Percentiles rank a stretch among this genome's conserved stretches.
Evolutionary conservation across 2,113 vertebrate genomes (phyloP).

Genomic region (Bufo bufo): DNA sequence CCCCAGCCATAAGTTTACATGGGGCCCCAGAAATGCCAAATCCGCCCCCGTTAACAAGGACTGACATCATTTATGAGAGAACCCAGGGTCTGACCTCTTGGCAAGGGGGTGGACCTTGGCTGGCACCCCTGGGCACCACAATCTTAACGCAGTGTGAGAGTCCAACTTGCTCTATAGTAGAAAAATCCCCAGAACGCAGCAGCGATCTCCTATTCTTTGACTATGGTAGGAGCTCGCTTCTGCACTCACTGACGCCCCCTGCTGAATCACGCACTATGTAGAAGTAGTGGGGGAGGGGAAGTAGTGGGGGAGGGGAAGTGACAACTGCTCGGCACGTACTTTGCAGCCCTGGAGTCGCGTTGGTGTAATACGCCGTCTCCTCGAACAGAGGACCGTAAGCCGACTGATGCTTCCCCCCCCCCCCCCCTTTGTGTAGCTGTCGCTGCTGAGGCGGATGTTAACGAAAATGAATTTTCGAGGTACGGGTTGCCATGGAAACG

Average conservation of each 20-base stretch:
- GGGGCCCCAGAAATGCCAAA: too few species aligned
- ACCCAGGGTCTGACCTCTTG: too few species aligned
- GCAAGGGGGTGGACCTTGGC: too few species aligned
- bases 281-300: not conserved
- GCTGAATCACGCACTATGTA: not conserved
- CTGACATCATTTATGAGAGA: too few species aligned
- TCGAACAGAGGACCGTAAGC: not conserved
- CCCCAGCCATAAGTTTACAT: too few species aligned
- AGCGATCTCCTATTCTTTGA: not conserved
- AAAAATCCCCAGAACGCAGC: not conserved
- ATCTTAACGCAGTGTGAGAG: not conserved
- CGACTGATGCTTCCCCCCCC: not conserved
- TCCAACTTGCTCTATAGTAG: too few species aligned
- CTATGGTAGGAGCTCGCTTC: too few species aligned
- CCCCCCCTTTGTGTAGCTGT: not conserved
- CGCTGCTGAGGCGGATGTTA: not conserved
- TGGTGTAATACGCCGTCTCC: not conserved
- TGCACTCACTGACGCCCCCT: not conserved
- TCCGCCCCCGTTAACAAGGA: too few species aligned
- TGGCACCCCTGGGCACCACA: too few species aligned
- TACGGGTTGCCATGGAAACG: conserved; percentile 11
- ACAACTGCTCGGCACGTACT: not conserved
- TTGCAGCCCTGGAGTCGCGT: not conserved
- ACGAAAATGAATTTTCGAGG: not conserved
- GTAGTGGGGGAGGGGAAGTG: not conserved